A percentile compares a stretch with the other conserved stretches of the same genome.
phyloP scores from a whole-genome alignment of 2,888 invertebrate genomes.

The Cryptus armator region DNA sequence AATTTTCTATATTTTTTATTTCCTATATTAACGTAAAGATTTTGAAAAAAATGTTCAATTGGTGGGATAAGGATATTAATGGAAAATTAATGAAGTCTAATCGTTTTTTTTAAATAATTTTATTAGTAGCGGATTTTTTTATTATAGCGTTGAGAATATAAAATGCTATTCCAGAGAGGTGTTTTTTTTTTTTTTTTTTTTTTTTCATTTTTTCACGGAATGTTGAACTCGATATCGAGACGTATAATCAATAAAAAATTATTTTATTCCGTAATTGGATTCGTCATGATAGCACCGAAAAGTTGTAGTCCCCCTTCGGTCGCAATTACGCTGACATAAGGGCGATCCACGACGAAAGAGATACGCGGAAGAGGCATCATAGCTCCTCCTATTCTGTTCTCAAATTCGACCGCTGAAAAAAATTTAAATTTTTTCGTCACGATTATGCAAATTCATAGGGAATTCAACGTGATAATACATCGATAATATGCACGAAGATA shows the following conservation, averaged over 20 bases:
- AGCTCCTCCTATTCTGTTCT: slow-evolving; percentile 43
- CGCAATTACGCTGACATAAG: slow-evolving; percentile 51
- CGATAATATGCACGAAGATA: background rate
- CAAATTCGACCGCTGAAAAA: slow-evolving; percentile 57
- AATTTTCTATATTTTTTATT: background rate
- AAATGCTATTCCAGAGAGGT: background rate
- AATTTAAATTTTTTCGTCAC: background rate
- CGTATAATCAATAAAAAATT: background rate
- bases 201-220: background rate
- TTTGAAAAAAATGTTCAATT: background rate
- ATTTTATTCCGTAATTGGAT: slow-evolving; percentile 2
- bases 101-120: background rate
- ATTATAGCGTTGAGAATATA: background rate
- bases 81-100: background rate
- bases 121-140: background rate
- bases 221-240: background rate
- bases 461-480: background rate
- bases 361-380: background rate
- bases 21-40: background rate
- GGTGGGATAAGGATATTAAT: background rate
- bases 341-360: slow-evolving; percentile 55
- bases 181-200: slow-evolving; percentile 24
- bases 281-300: slow-evolving; percentile 10
- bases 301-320: slow-evolving; percentile 19
- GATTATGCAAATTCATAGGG: too few relatives aligned